phyloP scores from a whole-genome alignment of 2,113 vertebrate genomes.

The Strix aluco region DNA sequence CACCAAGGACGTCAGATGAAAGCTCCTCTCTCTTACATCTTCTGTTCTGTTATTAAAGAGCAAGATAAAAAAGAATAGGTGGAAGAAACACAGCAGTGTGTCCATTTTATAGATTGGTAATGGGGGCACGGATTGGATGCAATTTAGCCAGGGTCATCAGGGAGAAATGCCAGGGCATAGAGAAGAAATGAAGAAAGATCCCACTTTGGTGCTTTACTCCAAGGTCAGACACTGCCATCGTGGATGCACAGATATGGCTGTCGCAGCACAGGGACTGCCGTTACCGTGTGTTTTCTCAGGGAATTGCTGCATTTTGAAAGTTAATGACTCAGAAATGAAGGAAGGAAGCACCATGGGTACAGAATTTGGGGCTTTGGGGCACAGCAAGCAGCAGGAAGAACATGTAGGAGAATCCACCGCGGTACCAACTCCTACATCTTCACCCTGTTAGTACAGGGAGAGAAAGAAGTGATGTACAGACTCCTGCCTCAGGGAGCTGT shows the following conservation, averaged over 20 bases:
- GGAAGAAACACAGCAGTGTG: not conserved
- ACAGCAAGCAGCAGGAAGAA: not conserved
- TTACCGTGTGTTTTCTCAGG: not conserved
- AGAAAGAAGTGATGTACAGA: not conserved
- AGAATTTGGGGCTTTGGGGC: not conserved
- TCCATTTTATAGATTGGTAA: not conserved
- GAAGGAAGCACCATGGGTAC: not conserved
- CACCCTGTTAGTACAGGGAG: not conserved
- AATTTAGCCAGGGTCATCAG: not conserved
- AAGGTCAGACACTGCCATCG: not conserved
- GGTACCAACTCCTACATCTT: not conserved
- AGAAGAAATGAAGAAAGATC: not conserved
- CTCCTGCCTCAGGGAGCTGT: not conserved
- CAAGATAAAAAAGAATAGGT: not conserved
- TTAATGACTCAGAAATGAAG: not conserved
- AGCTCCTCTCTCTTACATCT: not conserved
- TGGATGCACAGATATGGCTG: not conserved
- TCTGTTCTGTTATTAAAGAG: not conserved
- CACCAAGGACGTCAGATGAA: not conserved
- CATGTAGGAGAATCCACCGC: not conserved
- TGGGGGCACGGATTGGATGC: accelerated
- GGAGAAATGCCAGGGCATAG: not conserved
- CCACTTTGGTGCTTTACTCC: not conserved
- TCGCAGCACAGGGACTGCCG: not conserved
- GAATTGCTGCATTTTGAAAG: not conserved